A percentile compares a stretch with the other conserved stretches of the same genome.
These are phyloP conservation scores for Hydrophis major DNA, from an alignment of 2,797 vertebrate genomes.

Conservation along the genomic window DNA sequence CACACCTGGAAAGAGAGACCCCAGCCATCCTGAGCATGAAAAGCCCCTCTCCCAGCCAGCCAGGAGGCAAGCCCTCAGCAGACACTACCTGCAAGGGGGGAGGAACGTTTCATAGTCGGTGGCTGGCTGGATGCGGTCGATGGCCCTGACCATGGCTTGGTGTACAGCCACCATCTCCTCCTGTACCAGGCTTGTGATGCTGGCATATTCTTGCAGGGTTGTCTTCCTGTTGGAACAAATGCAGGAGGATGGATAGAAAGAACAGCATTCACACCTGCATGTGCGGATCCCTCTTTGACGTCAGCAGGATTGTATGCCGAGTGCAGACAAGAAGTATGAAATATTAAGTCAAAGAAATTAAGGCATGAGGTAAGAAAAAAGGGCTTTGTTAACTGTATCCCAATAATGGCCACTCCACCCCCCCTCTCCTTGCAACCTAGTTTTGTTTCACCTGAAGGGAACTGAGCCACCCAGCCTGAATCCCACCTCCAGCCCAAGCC, in stretches of 20 bases:
- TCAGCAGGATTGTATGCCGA: not conserved
- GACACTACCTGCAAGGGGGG: not conserved
- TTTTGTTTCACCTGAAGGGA: not conserved
- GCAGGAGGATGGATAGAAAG: not conserved
- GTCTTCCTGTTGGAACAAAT: not conserved
- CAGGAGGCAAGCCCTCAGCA: accelerated
- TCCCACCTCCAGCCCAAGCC: not conserved
- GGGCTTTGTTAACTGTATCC: not conserved
- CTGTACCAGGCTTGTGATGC: conserved; percentile 87
- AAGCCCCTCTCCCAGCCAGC: not conserved
- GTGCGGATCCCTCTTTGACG: not conserved
- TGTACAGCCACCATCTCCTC: conserved; percentile 81
- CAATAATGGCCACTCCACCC: not conserved
- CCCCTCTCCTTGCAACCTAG: not conserved
- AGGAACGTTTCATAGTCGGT: not conserved
- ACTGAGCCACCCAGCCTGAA: not conserved
- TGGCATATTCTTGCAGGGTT: conserved; percentile 29
- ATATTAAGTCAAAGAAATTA: not conserved
- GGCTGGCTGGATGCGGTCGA: not conserved
- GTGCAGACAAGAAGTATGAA: not conserved
- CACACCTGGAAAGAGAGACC: conserved; percentile 59
- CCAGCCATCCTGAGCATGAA: not conserved
- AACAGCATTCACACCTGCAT: not conserved
- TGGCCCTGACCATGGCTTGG: not conserved
- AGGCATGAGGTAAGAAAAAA: not conserved